A percentile compares a stretch with the other conserved stretches of the same genome.
Conservation (phyloP, 2,113 vertebrate species). For the Girardinichthys multiradiatus region DNA sequence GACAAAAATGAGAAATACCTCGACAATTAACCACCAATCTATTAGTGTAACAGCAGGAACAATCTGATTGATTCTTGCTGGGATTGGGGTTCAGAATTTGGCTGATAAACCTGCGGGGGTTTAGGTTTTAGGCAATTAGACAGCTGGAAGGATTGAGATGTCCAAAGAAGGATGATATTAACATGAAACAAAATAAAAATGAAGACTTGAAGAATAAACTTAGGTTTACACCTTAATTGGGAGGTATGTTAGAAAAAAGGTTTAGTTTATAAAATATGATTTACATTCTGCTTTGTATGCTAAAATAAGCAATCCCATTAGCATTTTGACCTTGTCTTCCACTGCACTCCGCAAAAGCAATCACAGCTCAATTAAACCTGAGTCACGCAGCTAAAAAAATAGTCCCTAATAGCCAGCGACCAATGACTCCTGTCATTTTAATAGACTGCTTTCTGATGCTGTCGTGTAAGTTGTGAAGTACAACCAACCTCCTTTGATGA, state of each 20-base stretch:
- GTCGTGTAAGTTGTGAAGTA: conserved; percentile 65
- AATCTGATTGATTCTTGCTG: not conserved
- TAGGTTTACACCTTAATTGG: conserved; percentile 29
- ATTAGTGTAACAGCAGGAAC: too few species aligned
- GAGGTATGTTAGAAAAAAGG: not conserved
- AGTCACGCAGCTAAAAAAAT: conserved; percentile 61
- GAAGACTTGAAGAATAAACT: conserved; percentile 2
- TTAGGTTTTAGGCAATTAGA: not conserved
- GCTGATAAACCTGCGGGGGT: not conserved
- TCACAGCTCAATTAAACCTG: conserved; percentile 72
- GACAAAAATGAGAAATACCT: not conserved
- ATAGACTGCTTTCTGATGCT: conserved; percentile 54
- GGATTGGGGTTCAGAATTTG: not conserved
- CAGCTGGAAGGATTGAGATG: not conserved
- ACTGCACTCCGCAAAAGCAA: conserved; percentile 50
- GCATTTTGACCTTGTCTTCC: conserved; percentile 57
- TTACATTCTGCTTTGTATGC: conserved; percentile 60
- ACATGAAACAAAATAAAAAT: conserved; percentile 1
- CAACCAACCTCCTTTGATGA: conserved; percentile 67
- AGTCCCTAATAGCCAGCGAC: conserved; percentile 54
- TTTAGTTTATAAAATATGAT: conserved; percentile 54
- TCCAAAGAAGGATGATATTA: not conserved
- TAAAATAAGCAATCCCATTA: conserved; percentile 58
- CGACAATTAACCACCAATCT: too few species aligned
- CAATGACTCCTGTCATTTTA: conserved; percentile 52